Conservation (phyloP, 2,888 invertebrate species). For the Campopleginae sp. region DNA sequence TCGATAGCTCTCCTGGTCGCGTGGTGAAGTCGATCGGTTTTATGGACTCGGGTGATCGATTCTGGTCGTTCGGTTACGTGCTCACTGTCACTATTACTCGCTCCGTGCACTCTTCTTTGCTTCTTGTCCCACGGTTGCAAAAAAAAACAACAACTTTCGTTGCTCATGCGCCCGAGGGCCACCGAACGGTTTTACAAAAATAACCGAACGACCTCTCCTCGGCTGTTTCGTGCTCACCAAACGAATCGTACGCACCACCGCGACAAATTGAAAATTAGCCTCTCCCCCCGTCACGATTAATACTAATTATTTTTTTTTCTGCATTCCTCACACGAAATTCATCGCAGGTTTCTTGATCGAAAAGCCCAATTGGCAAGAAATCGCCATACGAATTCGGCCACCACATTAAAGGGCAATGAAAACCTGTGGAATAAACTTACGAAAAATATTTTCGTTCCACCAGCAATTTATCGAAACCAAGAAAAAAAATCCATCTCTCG, state of each 20-base stretch:
- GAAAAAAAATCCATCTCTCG: too few relatives aligned
- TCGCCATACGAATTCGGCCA: background rate
- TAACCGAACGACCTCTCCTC: constrained; percentile 65
- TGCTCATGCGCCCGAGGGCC: constrained; percentile 63
- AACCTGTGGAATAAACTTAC: too few relatives aligned
- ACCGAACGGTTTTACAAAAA: constrained; percentile 67
- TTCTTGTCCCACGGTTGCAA: background rate
- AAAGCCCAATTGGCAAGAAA: background rate
- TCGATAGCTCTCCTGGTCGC: constrained; percentile 60
- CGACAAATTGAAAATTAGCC: constrained; percentile 83
- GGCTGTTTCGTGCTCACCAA: constrained; percentile 49
- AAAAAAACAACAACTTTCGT: constrained; percentile 52
- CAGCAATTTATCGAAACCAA: too few relatives aligned
- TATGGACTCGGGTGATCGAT: constrained; percentile 60
- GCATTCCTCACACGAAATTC: background rate
- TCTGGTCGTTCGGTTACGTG: constrained; percentile 46
- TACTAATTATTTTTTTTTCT: constrained; percentile 70
- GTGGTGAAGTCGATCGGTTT: constrained; percentile 57
- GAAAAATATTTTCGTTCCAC: too few relatives aligned
- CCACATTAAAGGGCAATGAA: background rate
- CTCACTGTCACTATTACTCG: constrained; percentile 24
- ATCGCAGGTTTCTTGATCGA: background rate
- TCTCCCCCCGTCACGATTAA: constrained; percentile 66
- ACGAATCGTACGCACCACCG: constrained; percentile 73
- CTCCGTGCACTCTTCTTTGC: constrained; percentile 2